phyloP scores from a whole-genome alignment of 2,888 invertebrate species.

The Pammene fasciana region DNA sequence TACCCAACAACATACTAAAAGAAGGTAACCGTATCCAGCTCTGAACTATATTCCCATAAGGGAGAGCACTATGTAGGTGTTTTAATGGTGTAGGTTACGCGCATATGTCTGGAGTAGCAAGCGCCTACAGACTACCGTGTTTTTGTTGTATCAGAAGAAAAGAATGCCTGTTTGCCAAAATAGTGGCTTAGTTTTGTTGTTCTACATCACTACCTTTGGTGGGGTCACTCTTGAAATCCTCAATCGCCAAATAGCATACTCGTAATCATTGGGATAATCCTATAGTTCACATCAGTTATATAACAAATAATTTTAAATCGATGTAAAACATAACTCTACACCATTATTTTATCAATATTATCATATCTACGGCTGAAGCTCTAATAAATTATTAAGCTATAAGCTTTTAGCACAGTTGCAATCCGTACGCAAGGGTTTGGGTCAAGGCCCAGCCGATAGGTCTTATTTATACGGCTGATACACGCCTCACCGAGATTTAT shows the following conservation, averaged over 20 bases:
- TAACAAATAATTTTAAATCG: background rate
- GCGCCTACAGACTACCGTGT: background rate
- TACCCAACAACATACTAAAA: too few relatives aligned
- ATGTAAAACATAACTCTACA: slow-evolving; percentile 43
- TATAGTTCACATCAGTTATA: too few relatives aligned
- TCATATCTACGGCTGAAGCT: slow-evolving; percentile 23
- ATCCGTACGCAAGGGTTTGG: slow-evolving; percentile 47
- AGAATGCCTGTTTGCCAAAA: background rate
- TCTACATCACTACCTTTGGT: too few relatives aligned
- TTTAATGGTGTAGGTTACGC: too few relatives aligned
- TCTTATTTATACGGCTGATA: slow-evolving; percentile 48
- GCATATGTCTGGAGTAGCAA: background rate
- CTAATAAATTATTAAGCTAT: slow-evolving; percentile 35
- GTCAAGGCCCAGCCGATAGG: slow-evolving; percentile 52
- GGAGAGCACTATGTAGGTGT: too few relatives aligned
- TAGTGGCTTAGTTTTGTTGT: background rate
- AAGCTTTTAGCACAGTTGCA: slow-evolving; percentile 45
- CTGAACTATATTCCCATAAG: too few relatives aligned
- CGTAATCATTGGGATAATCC: too few relatives aligned
- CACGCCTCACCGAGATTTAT: slow-evolving; percentile 69
- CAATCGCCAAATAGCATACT: too few relatives aligned
- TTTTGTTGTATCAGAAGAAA: background rate
- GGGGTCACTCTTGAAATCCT: too few relatives aligned
- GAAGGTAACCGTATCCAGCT: too few relatives aligned
- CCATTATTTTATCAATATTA: slow-evolving; percentile 15